phyloP scores from a whole-genome alignment of 2,888 invertebrate genomes.

The Argyresthia goedartella region DNA sequence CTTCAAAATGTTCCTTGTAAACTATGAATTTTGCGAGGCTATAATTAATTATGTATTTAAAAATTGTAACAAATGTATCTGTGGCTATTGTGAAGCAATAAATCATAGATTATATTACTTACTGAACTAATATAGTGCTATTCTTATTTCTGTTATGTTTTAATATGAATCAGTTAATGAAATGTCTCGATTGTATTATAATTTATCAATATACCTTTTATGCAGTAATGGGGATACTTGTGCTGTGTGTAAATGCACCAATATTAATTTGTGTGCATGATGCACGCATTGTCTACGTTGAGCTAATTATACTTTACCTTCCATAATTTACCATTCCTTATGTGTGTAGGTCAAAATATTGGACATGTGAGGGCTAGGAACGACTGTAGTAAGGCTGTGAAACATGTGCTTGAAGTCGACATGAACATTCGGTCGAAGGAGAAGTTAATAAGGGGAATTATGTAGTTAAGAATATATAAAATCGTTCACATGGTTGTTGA shows the following conservation, averaged over 20 bases:
- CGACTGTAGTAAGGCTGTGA: slow-evolving; percentile 67
- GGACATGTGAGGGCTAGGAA: slow-evolving; percentile 43
- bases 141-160: not conserved
- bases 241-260: not conserved
- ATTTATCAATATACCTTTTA: not conserved
- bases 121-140: not conserved
- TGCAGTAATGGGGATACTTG: not conserved
- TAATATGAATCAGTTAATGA: too few species aligned
- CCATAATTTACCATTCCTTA: slow-evolving; percentile 51
- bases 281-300: not conserved
- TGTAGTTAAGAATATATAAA: slow-evolving; percentile 21
- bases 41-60: not conserved
- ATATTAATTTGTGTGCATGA: not conserved
- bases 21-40: not conserved
- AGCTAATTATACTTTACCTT: slow-evolving; percentile 11
- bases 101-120: not conserved
- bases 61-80: not conserved
- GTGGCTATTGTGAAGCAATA: not conserved
- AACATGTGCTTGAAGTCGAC: slow-evolving; percentile 39
- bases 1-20: not conserved
- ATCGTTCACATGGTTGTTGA: slow-evolving; percentile 23
- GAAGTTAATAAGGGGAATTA: not conserved
- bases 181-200: too few species aligned
- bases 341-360: slow-evolving; percentile 37
- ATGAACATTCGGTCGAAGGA: not conserved